Evolutionary conservation across 2,888 invertebrate species (phyloP).

Genomic region (Hoplodrina ambigua): DNA sequence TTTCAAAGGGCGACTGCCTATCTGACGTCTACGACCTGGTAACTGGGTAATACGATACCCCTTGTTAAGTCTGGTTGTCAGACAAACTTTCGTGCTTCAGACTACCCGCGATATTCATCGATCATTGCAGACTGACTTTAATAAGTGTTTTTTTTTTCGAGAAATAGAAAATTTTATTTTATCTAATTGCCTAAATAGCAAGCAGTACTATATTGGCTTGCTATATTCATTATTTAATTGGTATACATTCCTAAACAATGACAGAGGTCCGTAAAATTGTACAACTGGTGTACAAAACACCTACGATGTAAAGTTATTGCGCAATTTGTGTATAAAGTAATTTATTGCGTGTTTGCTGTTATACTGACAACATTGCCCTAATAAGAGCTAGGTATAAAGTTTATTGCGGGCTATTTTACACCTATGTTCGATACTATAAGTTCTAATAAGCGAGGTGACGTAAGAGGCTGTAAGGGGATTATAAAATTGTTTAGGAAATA

Average conservation of each 20-base stretch:
- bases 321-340: conserved; percentile 45
- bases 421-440: conserved; percentile 19
- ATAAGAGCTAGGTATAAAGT: conserved; percentile 35
- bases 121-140: too few relatives aligned
- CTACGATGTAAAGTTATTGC: conserved; percentile 42
- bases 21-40: too few relatives aligned
- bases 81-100: too few relatives aligned
- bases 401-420: conserved; percentile 42
- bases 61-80: too few relatives aligned
- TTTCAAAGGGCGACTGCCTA: too few relatives aligned
- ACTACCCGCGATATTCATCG: too few relatives aligned
- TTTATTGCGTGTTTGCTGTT: conserved; percentile 43
- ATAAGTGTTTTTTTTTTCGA: too few relatives aligned
- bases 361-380: conserved; percentile 41
- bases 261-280: conserved; percentile 34
- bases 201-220: background rate
- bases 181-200: background rate
- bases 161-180: background rate
- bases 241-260: conserved; percentile 36
- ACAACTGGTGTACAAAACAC: conserved; percentile 43
- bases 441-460: conserved; percentile 25
- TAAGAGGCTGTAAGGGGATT: conserved; percentile 1
- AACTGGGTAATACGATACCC: too few relatives aligned
- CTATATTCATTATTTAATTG: conserved; percentile 18
- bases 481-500: background rate